Evolutionary conservation across 2,888 invertebrate species (phyloP), one percentile per base, ranked within the genome.

Genomic region (Netelia inedita): DNA sequence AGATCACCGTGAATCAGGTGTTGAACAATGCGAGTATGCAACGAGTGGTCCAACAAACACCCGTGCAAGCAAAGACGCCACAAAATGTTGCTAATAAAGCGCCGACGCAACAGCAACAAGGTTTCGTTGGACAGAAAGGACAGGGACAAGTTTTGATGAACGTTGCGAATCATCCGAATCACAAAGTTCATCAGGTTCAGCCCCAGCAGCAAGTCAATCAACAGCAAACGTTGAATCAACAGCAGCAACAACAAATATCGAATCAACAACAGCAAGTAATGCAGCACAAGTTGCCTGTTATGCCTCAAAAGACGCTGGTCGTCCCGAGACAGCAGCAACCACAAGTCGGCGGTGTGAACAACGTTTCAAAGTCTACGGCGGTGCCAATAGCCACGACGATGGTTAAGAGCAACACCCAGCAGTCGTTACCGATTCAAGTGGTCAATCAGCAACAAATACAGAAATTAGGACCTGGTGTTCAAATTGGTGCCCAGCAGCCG

Each of bases 121-220:
- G 72, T 41, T 91, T 90, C 68, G 91, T 89, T 46, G 90, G 87
- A 76, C 92, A 92, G 74, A 92, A 92, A 68, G 69, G 82, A 10
- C 74, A 87, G 14, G 82, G 88, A n/a, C 88, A 89, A 68, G 68
- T 88, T 3, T 43, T 88, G 57, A 78, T 82, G n/a, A 87, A 55
- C n/a, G 11, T 78, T 2, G 72, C 16, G 0, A 86, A 79, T 9
- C 88, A 89, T 74, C 16, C 89, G 23, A 90, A 89, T 82, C 89
- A 90, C 71, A 91, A 91, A 80, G 53, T 79, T 10, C 88, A 90
- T 69, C 87, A 88, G 61, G 46, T 61, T 19, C 89, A 87, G 43
- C 87, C 71, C 55, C 21, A 59, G 21, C 83, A 71, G 46, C 82
- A 87, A 43, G 69, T 69, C 14, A 84, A 63, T 61, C 88, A 87